Conservation (phyloP, 1,140 invertebrate species). For the Gerris buenoi region DNA sequence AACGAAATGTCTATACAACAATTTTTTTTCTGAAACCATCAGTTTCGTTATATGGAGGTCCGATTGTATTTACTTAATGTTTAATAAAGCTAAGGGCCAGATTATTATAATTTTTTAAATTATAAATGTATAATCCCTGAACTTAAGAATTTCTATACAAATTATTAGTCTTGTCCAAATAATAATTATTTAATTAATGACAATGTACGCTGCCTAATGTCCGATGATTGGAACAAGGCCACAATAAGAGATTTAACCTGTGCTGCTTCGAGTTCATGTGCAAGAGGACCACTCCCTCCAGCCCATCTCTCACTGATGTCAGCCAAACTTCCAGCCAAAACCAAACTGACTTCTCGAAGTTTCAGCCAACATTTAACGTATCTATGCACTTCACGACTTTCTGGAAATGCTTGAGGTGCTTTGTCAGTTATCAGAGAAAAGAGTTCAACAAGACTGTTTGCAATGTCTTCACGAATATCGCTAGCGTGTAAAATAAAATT, state of each 20-base stretch:
- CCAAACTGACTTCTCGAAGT: neutral
- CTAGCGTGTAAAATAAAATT: neutral
- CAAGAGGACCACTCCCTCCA: neutral
- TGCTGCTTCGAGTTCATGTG: neutral
- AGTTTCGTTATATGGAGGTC: no score
- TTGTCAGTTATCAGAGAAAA: neutral
- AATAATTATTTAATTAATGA: neutral
- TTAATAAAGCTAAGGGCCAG: no score
- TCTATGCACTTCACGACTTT: neutral
- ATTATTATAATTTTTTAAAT: no score
- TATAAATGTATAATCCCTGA: no score
- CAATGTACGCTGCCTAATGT: neutral
- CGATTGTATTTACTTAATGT: no score
- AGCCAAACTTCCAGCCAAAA: neutral
- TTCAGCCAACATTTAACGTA: neutral
- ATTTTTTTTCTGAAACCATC: no score
- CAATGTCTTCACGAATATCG: neutral
- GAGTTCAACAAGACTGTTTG: neutral
- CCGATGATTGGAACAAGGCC: neutral
- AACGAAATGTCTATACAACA: no score
- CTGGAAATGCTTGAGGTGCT: neutral
- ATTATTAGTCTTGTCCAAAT: no score
- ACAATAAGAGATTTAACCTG: neutral
- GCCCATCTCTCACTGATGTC: neutral
- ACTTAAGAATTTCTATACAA: no score